Base-by-base conservation (phyloP, 2,888 invertebrate species). In the Azorinus chamasolen region DNA sequence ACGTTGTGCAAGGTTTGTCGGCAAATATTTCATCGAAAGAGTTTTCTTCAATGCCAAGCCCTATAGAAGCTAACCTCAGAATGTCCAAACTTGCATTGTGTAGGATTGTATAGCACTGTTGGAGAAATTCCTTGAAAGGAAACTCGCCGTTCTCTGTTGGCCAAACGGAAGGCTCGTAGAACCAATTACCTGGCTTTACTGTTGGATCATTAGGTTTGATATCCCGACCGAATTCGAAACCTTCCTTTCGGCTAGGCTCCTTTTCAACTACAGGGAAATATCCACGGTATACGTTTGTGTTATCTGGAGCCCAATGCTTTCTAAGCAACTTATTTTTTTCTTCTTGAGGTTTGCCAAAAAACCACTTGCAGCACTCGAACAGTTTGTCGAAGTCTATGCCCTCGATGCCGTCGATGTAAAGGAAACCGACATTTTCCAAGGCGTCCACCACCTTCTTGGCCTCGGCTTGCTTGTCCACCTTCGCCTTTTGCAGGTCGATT, bases 151-250 rank as follows among this genome's bases (percentile, higher is more conserved):
- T 75, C 53, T 80, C 83, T 12, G 72, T 37, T 3, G 88, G 88
- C 86, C 86, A 88, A 1, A 86, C 79, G 8, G 86, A 86, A 14
- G 69, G 70, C 61, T 88, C 88, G 41, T 80, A 84, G 65, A 87
- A 84, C 83, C 86, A 85, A 51, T 79, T 85, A 6, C 76, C 82
- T 0, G 73, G 70, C 1, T 70, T 55, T 2, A 82, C 70, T 3
- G 81, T 76, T 5, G 83, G 69, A 37, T 82, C 79, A 58, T 83
- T 74, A 27, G 84, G 77, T 18, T 69, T 68, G 1, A 82, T 61
- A 18, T 83, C 86, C 24, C 74, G 63, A 0, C 75, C 84, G 46
- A 85, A 81, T 41, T 88, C 88, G 66, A 86, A 88, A 0, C 87
- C 88, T 63, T 88, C 87, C 32, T 88, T 88, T 43, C 85, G 72